These are phyloP conservation scores for Eulemur coronatus DNA, from an alignment of 2,797 vertebrate genomes.

Conservation along the genomic window DNA sequence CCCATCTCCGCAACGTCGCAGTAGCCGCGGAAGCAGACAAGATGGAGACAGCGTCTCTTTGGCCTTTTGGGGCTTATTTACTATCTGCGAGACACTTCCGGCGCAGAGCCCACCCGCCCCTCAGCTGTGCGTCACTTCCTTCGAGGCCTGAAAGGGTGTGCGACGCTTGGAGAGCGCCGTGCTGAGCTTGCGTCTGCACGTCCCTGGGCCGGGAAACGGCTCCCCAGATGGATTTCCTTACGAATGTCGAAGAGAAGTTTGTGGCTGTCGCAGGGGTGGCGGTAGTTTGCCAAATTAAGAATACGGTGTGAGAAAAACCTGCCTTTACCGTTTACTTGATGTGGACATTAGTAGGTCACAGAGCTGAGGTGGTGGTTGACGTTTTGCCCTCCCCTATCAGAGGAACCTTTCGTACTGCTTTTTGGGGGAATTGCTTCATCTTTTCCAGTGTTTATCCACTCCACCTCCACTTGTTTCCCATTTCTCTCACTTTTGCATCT, in stretches of 20 bases:
- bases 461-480: not conserved
- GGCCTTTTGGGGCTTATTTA: constrained; percentile 79
- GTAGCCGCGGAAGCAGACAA: not conserved
- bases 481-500: not conserved
- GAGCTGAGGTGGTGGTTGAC: not conserved
- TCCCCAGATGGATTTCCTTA: rapidly evolving
- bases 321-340: not conserved
- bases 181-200: rapidly evolving
- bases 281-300: not conserved
- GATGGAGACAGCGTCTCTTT: constrained; percentile 69
- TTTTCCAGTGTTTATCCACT: not conserved
- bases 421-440: not conserved
- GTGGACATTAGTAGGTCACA: not conserved
- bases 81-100: constrained; percentile 71
- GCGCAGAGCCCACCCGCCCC: not conserved
- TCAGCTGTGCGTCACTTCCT: constrained; percentile 58
- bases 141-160: rapidly evolving
- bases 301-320: not conserved
- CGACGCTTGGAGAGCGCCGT: rapidly evolving
- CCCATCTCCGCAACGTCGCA: constrained; percentile 87
- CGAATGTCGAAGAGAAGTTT: rapidly evolving
- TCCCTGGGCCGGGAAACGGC: rapidly evolving
- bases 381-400: not conserved
- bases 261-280: rapidly evolving
- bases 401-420: not conserved